These are phyloP conservation scores for Drosophila teissieri DNA, from an alignment of 1,140 invertebrate species.

Conservation along the genomic window DNA sequence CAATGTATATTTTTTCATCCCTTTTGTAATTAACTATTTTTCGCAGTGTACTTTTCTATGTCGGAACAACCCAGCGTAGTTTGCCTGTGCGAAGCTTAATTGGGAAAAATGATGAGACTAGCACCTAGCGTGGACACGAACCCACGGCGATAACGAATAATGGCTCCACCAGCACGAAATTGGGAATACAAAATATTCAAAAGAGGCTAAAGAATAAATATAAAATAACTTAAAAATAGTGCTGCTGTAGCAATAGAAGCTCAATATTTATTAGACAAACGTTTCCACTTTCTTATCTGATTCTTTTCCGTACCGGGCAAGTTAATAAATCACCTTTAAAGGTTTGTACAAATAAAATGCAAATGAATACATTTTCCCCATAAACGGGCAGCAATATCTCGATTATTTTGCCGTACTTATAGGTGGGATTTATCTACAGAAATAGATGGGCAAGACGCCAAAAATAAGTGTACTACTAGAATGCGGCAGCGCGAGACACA, in stretches of 20 bases:
- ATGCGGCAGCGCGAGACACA: constrained; percentile 1
- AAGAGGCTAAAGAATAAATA: too few species aligned
- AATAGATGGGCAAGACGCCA: constrained; percentile 23
- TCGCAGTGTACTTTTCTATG: constrained; percentile 7
- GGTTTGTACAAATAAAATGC: constrained; percentile 14
- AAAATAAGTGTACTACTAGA: constrained; percentile 25
- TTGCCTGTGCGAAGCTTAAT: constrained; percentile 46
- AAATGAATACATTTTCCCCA: constrained; percentile 17
- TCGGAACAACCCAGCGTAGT: constrained; percentile 16
- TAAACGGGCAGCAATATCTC: constrained; percentile 19
- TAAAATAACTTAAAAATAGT: background rate
- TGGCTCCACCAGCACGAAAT: constrained; percentile 6
- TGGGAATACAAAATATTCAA: background rate
- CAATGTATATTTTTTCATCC: too few species aligned
- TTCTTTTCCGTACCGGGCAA: background rate
- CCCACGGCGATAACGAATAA: constrained; percentile 25
- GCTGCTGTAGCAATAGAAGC: background rate
- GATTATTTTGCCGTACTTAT: constrained; percentile 14
- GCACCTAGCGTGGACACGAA: constrained; percentile 57
- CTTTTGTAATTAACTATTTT: background rate
- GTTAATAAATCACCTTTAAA: constrained; percentile 11
- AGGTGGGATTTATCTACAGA: constrained; percentile 4
- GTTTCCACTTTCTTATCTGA: background rate
- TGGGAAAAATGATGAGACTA: constrained; percentile 36
- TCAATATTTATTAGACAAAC: background rate